Conservation (phyloP, 2,113 vertebrate genomes). For the Melanerpes formicivorus region DNA sequence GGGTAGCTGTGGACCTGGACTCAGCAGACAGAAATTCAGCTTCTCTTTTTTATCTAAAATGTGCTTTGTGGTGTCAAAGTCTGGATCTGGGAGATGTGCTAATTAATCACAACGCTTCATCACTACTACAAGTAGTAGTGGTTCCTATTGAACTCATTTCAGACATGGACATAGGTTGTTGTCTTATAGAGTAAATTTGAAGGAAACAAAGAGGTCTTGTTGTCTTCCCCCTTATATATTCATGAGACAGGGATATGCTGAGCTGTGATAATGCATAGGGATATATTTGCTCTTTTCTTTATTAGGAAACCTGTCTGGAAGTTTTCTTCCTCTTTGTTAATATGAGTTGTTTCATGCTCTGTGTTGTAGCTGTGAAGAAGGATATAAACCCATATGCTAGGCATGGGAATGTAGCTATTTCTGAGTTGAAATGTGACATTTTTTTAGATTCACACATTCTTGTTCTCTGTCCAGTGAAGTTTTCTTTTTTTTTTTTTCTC, state of each 20-base stretch:
- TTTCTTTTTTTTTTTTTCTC: neutral
- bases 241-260: neutral
- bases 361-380: neutral
- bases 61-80: neutral
- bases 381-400: neutral
- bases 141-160: neutral
- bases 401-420: slow-evolving; percentile 3
- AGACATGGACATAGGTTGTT: neutral
- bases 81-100: neutral
- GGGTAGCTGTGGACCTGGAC: neutral
- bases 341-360: neutral
- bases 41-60: neutral
- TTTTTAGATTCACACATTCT: neutral
- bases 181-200: neutral
- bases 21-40: neutral
- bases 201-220: neutral
- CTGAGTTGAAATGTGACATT: neutral
- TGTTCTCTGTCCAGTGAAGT: slow-evolving; percentile 12
- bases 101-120: neutral
- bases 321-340: neutral
- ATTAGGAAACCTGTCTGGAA: neutral
- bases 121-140: neutral
- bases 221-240: neutral
- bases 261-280: neutral
- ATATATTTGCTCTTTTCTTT: neutral